Conservation (phyloP, 2,888 invertebrate species). For the Gandaritis pyraliata region DNA sequence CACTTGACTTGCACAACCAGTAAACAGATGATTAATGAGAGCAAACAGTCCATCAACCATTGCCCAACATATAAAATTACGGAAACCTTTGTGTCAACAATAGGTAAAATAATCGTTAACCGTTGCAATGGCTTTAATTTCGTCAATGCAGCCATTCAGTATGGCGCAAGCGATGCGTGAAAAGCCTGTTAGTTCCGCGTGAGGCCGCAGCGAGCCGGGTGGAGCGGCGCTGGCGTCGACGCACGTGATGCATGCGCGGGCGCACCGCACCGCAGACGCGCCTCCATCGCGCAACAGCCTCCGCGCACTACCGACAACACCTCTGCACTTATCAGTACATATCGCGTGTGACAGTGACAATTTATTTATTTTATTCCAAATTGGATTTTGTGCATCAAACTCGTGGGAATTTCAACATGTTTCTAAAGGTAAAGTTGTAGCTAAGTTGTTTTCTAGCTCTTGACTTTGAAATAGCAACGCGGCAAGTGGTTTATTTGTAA, state of each 20-base stretch:
- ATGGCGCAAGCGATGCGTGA: constrained; percentile 63
- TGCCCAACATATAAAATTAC: constrained; percentile 29
- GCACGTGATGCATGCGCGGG: constrained; percentile 80
- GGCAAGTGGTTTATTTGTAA: constrained; percentile 54
- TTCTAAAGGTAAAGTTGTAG: constrained; percentile 60
- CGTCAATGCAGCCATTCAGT: constrained; percentile 53
- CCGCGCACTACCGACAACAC: constrained; percentile 65
- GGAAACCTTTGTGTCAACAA: constrained; percentile 41
- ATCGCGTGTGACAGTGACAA: constrained; percentile 71
- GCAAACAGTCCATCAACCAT: constrained; percentile 23
- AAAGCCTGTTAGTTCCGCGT: constrained; percentile 70
- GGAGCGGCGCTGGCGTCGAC: constrained; percentile 64
- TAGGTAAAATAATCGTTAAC: constrained; percentile 38
- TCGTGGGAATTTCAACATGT: constrained; percentile 53
- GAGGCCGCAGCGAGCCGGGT: constrained; percentile 61
- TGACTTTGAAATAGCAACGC: constrained; percentile 51
- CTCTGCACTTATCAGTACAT: constrained; percentile 60
- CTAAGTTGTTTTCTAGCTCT: constrained; percentile 50
- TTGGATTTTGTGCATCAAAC: constrained; percentile 48
- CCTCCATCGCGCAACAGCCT: constrained; percentile 76
- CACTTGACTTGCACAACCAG: constrained; percentile 21
- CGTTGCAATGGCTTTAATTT: constrained; percentile 43
- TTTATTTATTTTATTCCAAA: constrained; percentile 44
- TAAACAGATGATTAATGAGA: constrained; percentile 24
- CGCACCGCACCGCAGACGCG: constrained; percentile 75